These are phyloP conservation scores for Phoenicopterus ruber DNA, from an alignment of 2,113 vertebrate genomes.

Conservation along the genomic window DNA sequence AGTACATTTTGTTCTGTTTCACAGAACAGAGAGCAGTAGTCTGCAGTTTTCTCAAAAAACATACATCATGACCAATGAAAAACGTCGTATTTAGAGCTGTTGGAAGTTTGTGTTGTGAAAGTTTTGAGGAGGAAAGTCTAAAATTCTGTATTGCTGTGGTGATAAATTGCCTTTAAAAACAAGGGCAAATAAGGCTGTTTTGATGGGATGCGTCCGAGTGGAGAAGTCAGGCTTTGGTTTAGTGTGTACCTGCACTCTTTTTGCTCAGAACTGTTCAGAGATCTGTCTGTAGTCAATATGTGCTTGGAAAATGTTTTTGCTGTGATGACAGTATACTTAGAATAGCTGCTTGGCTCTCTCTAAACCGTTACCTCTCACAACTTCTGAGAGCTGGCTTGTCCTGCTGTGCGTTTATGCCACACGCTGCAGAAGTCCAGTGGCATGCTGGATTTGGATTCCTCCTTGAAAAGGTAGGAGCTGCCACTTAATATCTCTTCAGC, in stretches of 20 bases:
- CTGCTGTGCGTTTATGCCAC: background rate
- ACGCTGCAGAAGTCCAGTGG: background rate
- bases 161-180: background rate
- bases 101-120: background rate
- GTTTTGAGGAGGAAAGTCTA: background rate
- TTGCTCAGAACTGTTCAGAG: background rate
- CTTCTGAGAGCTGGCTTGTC: background rate
- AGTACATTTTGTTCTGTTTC: constrained; percentile 6
- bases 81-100: background rate
- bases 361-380: background rate
- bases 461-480: background rate
- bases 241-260: background rate
- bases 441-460: background rate
- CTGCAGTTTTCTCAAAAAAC: background rate
- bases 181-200: background rate
- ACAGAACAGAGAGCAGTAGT: background rate
- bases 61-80: background rate
- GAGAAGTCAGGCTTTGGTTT: background rate
- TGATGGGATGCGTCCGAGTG: background rate
- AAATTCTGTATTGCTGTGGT: background rate
- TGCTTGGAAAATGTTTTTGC: background rate
- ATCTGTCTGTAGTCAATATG: background rate
- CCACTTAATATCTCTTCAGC: background rate
- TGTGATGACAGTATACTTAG: background rate
- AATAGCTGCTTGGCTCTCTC: constrained; percentile 16